A percentile compares a stretch with the other conserved stretches of the same genome.
These are phyloP conservation scores for Agrilus biguttatus DNA, from an alignment of 2,888 invertebrate species.

Conservation along the genomic window DNA sequence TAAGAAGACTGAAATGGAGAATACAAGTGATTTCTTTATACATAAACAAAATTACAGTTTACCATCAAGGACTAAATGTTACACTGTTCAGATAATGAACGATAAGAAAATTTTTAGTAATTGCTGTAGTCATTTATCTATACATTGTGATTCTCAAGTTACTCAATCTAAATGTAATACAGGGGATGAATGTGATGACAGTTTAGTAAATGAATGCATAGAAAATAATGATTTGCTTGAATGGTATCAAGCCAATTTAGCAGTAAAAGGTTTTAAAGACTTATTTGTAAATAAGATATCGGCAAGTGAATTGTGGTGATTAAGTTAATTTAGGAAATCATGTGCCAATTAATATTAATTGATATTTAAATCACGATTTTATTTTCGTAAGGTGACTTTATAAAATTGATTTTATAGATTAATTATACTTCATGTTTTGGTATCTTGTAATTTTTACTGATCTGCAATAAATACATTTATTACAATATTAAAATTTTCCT, in stretches of 20 bases:
- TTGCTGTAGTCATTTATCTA: slow-evolving; percentile 22
- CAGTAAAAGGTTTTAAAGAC: slow-evolving; percentile 45
- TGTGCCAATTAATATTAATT: no score
- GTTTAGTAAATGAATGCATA: slow-evolving; percentile 4
- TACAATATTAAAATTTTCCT: no score
- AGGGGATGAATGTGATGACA: not conserved
- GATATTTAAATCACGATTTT: no score
- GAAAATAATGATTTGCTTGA: slow-evolving; percentile 11
- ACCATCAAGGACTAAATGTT: slow-evolving; percentile 16
- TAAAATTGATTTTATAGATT: no score
- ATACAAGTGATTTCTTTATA: slow-evolving; percentile 33
- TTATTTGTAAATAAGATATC: slow-evolving; percentile 39
- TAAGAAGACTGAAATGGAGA: slow-evolving; percentile 28
- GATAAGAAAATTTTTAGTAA: slow-evolving; percentile 10
- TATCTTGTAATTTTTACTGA: no score
- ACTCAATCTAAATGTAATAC: slow-evolving; percentile 1
- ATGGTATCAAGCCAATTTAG: slow-evolving; percentile 41
- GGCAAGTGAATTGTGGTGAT: slow-evolving; percentile 37
- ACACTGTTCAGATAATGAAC: slow-evolving; percentile 18
- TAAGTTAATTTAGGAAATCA: not conserved
- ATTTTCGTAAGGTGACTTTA: no score
- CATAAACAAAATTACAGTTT: slow-evolving; percentile 18
- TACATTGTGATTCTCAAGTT: slow-evolving; percentile 17
- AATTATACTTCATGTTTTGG: no score
- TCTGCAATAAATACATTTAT: no score